Conservation (phyloP, 2,113 vertebrate species). For the Furnarius figulus region DNA sequence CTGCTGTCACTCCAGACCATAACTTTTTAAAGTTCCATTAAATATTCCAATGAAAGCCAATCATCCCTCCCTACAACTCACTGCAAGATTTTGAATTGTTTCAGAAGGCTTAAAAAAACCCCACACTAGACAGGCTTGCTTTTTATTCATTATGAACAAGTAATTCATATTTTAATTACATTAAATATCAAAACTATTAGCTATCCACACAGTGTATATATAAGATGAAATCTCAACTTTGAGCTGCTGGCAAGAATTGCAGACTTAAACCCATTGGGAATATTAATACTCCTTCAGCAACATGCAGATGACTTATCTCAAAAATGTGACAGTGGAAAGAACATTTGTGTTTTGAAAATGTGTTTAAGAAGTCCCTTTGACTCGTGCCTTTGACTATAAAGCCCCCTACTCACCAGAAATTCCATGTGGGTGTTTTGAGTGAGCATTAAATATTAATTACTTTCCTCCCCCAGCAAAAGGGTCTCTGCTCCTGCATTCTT, state of each 20-base stretch:
- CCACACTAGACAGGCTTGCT: not conserved
- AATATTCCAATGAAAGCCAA: not conserved
- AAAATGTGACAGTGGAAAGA: not conserved
- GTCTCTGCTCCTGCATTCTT: constrained; percentile 31
- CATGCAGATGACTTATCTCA: not conserved
- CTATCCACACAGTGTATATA: not conserved
- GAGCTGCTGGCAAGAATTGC: not conserved
- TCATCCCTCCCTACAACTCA: not conserved
- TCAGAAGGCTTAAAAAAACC: not conserved
- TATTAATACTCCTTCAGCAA: not conserved
- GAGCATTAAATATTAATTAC: constrained; percentile 21
- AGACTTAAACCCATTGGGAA: not conserved
- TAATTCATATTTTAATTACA: not conserved
- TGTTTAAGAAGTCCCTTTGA: not conserved
- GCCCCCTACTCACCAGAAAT: constrained; percentile 2
- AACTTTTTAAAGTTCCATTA: not conserved
- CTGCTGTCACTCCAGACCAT: not conserved
- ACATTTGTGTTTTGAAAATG: not conserved
- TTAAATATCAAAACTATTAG: not conserved
- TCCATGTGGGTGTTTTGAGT: not conserved
- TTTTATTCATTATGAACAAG: not conserved
- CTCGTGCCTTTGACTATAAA: not conserved
- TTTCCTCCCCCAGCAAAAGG: constrained; percentile 15
- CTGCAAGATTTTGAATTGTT: not conserved
- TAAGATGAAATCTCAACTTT: not conserved